Evolutionary conservation across 2,888 invertebrate genomes (phyloP).

Genomic region (Prosopocoilus inquinatus): DNA sequence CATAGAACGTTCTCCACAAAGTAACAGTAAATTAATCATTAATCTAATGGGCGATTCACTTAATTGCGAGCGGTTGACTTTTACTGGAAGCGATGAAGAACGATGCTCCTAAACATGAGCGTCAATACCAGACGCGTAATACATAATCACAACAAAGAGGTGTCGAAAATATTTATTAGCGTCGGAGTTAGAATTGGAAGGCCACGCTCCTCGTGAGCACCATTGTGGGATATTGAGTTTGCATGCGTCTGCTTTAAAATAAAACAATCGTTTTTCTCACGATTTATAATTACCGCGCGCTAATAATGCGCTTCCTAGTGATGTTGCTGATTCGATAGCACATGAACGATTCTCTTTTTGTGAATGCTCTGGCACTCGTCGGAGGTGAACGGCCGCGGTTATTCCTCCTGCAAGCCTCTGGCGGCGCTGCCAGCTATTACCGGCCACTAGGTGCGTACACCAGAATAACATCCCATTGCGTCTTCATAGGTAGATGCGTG

Average conservation of each 20-base stretch:
- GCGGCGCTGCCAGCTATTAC: conserved; percentile 39
- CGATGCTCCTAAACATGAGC: too few species aligned
- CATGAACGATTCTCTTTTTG: conserved; percentile 41
- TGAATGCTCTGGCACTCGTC: conserved; percentile 40
- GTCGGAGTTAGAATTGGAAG: too few species aligned
- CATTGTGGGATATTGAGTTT: neutral
- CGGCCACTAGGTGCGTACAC: conserved; percentile 24
- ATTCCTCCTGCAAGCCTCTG: conserved; percentile 44
- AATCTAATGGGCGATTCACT: too few species aligned
- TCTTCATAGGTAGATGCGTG: too few species aligned
- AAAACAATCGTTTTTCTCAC: conserved; percentile 37
- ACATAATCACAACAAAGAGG: too few species aligned
- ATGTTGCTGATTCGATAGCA: conserved; percentile 42
- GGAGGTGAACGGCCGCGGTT: conserved; percentile 48
- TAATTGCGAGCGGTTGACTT: too few species aligned
- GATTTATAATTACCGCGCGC: conserved; percentile 44
- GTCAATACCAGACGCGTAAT: too few species aligned
- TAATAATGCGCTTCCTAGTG: conserved; percentile 47
- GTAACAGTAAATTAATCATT: too few species aligned
- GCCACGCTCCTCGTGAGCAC: too few species aligned
- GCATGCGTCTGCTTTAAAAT: neutral
- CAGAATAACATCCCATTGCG: conserved; percentile 3
- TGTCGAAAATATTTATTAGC: too few species aligned
- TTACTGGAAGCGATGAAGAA: too few species aligned
- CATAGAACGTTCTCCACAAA: too few species aligned